Base-by-base conservation (phyloP, 1,140 invertebrate genomes). In the Caenorhabditis briggsae region DNA sequence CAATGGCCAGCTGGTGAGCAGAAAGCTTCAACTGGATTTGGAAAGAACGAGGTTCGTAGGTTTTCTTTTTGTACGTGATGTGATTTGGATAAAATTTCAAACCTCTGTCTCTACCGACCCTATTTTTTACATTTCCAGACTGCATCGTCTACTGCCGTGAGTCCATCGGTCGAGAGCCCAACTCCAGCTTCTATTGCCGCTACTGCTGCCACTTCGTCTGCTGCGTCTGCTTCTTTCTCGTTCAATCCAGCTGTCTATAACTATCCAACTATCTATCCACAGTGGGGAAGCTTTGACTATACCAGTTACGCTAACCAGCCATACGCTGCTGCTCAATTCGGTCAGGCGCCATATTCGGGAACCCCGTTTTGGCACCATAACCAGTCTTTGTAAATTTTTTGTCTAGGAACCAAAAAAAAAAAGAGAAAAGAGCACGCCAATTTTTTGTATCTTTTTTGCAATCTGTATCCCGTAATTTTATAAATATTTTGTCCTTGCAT, bases 261-360 rank as follows among this genome's bases (percentile, higher is more conserved):
- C 12, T 78, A 78, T 78, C 70, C 70, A 5, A 46, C 70, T 2
- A 78, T 78, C 46, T 78, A 78, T 23, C 70, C 43, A 50, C 70
- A 78, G 50, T 78, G 70, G 70, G 46, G 46, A 23, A 46, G 41
- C 18, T 53, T 78, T 23, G 70, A 78, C 14, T 78, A 78, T n/a
- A 50, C 46, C 14, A 25, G 46, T 12, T 78, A 78, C 5, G 70
- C 70, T 18, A 78, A 78, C 14, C 70, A 48, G 46, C 70, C 16
- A 78, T 78, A 78, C 65, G 43, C 56, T 61, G 56, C 56, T 58
- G 59, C 70, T 78, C 70, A 78, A 23, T 53, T 78, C 33, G 12
- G 46, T 3, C 70, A 78, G 3, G 23, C 16, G 0, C 46, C 70
- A 18, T 78, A 78, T 12, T 5, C 70, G 50, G 70, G 18, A 20